A percentile compares a stretch with the other conserved stretches of the same genome.
phyloP scores from a whole-genome alignment of 1,140 invertebrate species.

The Drosophila serrata region DNA sequence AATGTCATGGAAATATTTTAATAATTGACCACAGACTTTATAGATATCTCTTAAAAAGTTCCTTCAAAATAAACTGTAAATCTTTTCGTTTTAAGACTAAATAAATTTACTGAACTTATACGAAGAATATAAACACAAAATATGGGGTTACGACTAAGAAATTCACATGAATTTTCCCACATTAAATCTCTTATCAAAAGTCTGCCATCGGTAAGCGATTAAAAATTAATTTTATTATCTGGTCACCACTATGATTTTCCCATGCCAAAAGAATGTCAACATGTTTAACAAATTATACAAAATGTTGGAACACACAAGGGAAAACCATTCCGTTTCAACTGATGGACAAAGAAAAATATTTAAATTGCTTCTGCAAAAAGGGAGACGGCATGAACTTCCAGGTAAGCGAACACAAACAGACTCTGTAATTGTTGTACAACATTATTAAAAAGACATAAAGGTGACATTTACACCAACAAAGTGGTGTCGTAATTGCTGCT shows the following conservation, averaged over 20 bases:
- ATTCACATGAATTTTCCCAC: not conserved
- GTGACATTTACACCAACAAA: constrained; percentile 56
- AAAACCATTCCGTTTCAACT: constrained; percentile 20
- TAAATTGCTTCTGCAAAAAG: constrained; percentile 14
- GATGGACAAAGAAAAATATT: constrained; percentile 18
- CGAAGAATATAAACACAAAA: not conserved
- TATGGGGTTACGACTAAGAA: not conserved
- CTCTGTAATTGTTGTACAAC: constrained; percentile 51
- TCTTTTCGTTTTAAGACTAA: not conserved
- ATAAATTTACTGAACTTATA: not conserved
- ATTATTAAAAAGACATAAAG: constrained; percentile 81
- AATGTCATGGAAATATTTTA: not conserved
- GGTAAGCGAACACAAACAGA: not conserved
- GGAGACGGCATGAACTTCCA: not conserved
- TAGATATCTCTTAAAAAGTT: not conserved
- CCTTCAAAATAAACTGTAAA: not conserved
- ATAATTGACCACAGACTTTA: not conserved
- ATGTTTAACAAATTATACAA: constrained; percentile 27
- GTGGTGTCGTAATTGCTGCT: constrained; percentile 25
- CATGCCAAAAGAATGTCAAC: constrained; percentile 10
- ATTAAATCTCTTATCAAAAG: not conserved
- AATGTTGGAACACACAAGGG: constrained; percentile 4
- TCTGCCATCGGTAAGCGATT: not conserved
- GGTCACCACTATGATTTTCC: constrained; percentile 2
- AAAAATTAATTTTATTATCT: not conserved